Percentiles rank a stretch among this genome's conserved stretches.
Evolutionary conservation across 2,797 vertebrate species (phyloP).

Genomic region (Urophycis tenuis): DNA sequence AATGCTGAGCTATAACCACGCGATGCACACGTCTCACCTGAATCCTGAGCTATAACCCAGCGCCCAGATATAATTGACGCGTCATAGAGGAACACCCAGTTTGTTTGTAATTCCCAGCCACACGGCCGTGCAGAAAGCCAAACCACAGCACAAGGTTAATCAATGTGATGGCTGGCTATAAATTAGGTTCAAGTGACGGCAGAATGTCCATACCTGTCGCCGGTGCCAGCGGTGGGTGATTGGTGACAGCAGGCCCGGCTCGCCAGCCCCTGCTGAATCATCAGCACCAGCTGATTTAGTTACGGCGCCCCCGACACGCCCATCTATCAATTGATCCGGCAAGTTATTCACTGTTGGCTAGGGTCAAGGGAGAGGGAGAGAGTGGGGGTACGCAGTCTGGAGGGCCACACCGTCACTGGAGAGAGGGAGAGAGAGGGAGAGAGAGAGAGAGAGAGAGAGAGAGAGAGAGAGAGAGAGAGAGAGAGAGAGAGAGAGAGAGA

Average conservation of each 20-base stretch:
- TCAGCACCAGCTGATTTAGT: slow-evolving; percentile 67
- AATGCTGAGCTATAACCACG: neutral
- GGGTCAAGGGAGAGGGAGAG: slow-evolving; percentile 53
- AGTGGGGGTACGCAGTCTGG: slow-evolving; percentile 25
- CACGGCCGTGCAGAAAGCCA: slow-evolving; percentile 56
- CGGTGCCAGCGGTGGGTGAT: slow-evolving; percentile 64
- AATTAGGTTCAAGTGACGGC: slow-evolving; percentile 72
- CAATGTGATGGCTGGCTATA: slow-evolving; percentile 70
- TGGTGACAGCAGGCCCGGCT: slow-evolving; percentile 69
- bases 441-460: slow-evolving; percentile 17
- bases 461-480: slow-evolving; percentile 27
- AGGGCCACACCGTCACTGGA: neutral
- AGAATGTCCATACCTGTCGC: slow-evolving; percentile 70
- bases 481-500: neutral
- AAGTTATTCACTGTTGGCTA: slow-evolving; percentile 60
- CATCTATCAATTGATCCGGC: slow-evolving; percentile 67
- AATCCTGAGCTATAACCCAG: neutral
- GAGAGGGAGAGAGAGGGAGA: neutral
- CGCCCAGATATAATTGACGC: neutral
- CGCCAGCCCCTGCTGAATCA: slow-evolving; percentile 71
- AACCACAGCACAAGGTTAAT: slow-evolving; percentile 73
- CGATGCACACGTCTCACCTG: too few relatives aligned
- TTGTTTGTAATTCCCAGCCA: slow-evolving; percentile 21
- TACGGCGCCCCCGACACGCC: slow-evolving; percentile 60
- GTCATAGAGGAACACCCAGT: neutral